phyloP scores from a whole-genome alignment of 2,113 vertebrate species.

The Albula glossodonta region DNA sequence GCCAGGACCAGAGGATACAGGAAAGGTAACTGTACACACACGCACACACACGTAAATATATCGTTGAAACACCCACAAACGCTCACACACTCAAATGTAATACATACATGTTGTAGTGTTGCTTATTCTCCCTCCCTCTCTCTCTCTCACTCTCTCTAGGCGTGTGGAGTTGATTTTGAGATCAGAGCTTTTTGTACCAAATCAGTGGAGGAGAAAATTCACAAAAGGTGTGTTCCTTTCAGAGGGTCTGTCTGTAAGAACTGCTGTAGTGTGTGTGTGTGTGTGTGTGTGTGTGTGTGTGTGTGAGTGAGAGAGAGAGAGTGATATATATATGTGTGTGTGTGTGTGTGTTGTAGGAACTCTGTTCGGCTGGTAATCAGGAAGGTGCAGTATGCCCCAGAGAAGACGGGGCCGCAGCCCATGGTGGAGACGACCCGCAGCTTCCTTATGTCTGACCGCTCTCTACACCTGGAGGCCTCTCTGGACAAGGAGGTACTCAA shows the following conservation, averaged over 20 bases:
- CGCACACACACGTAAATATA: neutral
- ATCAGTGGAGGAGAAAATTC: constrained; percentile 87
- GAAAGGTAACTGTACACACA: constrained; percentile 71
- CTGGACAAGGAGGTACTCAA: constrained; percentile 83
- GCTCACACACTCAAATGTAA: neutral
- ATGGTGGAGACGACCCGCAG: constrained; percentile 87
- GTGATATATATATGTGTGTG: neutral
- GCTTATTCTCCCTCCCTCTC: neutral
- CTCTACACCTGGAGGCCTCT: constrained; percentile 86
- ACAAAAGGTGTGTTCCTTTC: constrained; percentile 82
- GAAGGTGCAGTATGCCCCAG: constrained; percentile 89
- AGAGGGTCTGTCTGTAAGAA: no score
- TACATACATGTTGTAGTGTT: neutral
- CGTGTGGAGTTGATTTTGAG: constrained; percentile 89
- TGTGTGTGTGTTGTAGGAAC: constrained; percentile 67
- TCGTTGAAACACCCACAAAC: neutral
- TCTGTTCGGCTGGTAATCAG: constrained; percentile 87
- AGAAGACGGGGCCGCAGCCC: constrained; percentile 85
- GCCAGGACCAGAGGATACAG: constrained; percentile 88
- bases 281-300: neutral
- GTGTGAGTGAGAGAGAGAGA: no score
- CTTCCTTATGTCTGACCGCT: constrained; percentile 89
- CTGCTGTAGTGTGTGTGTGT: neutral
- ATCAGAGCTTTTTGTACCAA: constrained; percentile 90
- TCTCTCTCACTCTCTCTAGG: constrained; percentile 68